Evolutionary conservation across 2,797 vertebrate species (phyloP), one percentile per base, ranked within the genome.

Genomic region (Synanceia verrucosa): DNA sequence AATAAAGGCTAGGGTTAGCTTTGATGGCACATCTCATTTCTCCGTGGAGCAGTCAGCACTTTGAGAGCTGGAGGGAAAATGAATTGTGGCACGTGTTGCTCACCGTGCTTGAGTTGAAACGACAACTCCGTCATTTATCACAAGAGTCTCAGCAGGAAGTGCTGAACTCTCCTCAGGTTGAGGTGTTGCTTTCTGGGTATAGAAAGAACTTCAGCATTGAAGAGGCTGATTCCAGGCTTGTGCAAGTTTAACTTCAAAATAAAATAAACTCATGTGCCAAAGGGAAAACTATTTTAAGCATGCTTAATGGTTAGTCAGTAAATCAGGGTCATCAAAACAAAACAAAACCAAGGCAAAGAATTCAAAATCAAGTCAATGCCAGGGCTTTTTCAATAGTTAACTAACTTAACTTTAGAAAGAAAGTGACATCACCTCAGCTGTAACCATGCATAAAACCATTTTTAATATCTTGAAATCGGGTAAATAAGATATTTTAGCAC

Each of bases 21-120:
- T 88, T 86, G 85, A 90, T 88, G 83, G 70, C 76, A 70, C 73
- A 66, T 86, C 77, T 86, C 36, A 76, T 85, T 86, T 69, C 68
- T 84, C 53, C 36, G 26, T 47, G 79, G 82, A 39, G 70, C 75
- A 63, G 44, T 88, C 87, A 73, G 75, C 77, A 70, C 79, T 88
- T 62, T 65, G 78, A 76, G 60, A 60, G 70, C 73, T 33, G 73
- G 2, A 21, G 67, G 61, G 70, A 46, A 76, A 86, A 86, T 82
- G 61, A 80, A 59, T 52, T 3, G 71, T 50, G 81, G 76, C 88
- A 77, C 58, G 23, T 78, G 76, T 85, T 82, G 84, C 72, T 87
- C 75, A 69, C 43, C 57, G 56, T 12, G 61, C 65, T 55, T 26
- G 64, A 84, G 70, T 69, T 43, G 63, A 84, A 88, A 88, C 6